Conservation (phyloP, 1,140 invertebrate species). For the Pseudomyrmex concolor region DNA sequence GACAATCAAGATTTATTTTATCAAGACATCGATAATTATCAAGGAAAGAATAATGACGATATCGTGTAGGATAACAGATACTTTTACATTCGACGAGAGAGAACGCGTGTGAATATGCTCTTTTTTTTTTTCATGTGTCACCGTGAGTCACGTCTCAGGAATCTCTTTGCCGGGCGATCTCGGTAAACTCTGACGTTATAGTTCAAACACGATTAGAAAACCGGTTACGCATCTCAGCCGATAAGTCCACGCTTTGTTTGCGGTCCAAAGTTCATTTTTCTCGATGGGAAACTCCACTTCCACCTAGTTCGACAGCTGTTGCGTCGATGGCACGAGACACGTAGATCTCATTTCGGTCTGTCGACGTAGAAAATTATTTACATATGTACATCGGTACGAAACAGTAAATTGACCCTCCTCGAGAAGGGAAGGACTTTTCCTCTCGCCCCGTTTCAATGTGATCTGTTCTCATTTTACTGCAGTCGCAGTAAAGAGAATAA, state of each 20-base stretch:
- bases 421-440: too few relatives aligned
- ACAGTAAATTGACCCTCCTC: too few relatives aligned
- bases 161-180: constrained; percentile 20
- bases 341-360: constrained; percentile 5
- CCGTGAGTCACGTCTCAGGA: constrained; percentile 12
- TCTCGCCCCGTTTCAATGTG: too few relatives aligned
- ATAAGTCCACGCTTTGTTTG: constrained; percentile 16
- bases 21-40: too few relatives aligned
- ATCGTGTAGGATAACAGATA: too few relatives aligned
- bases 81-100: background rate
- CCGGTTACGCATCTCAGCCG: background rate
- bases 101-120: too few relatives aligned
- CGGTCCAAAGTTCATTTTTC: constrained; percentile 21
- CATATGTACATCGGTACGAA: too few relatives aligned
- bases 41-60: too few relatives aligned
- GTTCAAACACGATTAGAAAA: background rate
- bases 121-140: background rate
- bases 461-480: too few relatives aligned
- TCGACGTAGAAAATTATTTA: background rate
- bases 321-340: background rate
- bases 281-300: background rate
- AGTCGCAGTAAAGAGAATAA: too few relatives aligned
- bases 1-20: background rate
- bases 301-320: constrained; percentile 5
- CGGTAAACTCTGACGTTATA: constrained; percentile 29